Evolutionary conservation across 2,797 vertebrate species (phyloP), one percentile per base, ranked within the genome.

Genomic region (Anolis apletophallus): DNA sequence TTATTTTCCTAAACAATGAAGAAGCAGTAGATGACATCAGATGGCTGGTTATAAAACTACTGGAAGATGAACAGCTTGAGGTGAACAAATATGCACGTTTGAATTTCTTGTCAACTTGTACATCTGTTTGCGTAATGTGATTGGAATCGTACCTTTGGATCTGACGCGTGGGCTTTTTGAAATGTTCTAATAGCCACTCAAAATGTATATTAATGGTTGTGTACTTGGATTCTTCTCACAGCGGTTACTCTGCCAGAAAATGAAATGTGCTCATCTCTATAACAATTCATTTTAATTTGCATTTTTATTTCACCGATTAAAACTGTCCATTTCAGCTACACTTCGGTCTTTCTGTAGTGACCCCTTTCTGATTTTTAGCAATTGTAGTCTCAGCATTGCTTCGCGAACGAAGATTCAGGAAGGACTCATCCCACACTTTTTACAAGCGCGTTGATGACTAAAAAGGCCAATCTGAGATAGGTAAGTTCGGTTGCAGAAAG

Each of bases 41-140:
- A 67, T 97, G 96, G 50, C 95, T 99, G 90, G 97, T 99, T 88
- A 97, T 98, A 90, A 94, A 86, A 74, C 97, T 99, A 74, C 96
- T 99, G 94, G 97, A 98, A 94, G 99, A 99, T 40, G 99, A 99
- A 83, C 99, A 99, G 92, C 97, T 99, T 6, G 99, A 99, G 98
- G 99, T 98, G 96, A 96, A 94, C 83, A 79, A 54, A 34, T 67
- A 32, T 85, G 19, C 77, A 50, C 12, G 69, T 50, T 78, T 16
- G 17, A n/a, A 36, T 83, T 72, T 83, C 86, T 78, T 80, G 14
- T 55, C 34, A 69, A 46, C 40, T 52, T 67, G 7, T 59, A n/a
- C 16, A 86, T 29, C n/a, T 36, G 11, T 29, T 83, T 86, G 34
- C 64, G 26, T n/a, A 83, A 74, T 40, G 57, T 21, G 86, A 36